These are phyloP conservation scores for Xestoiulus laeticollis DNA, from an alignment of 2,888 invertebrate species.

Conservation along the genomic window DNA sequence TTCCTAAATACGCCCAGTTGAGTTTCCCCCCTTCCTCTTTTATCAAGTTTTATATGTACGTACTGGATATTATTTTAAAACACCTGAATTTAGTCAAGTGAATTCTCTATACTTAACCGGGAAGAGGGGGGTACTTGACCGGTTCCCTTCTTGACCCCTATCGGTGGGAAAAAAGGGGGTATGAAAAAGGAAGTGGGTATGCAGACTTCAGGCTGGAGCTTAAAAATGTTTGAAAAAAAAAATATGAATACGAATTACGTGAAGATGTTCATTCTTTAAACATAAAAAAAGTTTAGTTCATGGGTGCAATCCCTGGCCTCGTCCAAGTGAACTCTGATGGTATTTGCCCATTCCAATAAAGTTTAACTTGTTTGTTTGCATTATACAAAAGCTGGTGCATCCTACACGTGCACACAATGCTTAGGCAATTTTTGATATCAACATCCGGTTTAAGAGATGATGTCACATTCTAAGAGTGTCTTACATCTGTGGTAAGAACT, in stretches of 20 bases:
- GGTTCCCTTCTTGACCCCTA: conserved; percentile 5
- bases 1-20: conserved; percentile 8
- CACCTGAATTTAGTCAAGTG: background rate
- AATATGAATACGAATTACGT: background rate
- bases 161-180: background rate
- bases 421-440: background rate
- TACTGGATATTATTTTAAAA: background rate
- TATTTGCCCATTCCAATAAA: background rate
- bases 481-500: background rate
- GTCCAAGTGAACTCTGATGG: background rate
- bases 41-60: background rate
- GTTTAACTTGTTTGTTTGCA: background rate
- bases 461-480: background rate
- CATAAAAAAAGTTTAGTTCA: background rate
- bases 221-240: background rate
- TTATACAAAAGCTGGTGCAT: too few species aligned
- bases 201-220: background rate
- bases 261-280: conserved; percentile 9
- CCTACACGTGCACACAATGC: too few species aligned
- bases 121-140: conserved; percentile 22
- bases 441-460: background rate
- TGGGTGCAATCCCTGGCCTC: background rate
- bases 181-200: background rate
- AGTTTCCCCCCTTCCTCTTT: background rate
- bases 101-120: conserved; percentile 11